Base-by-base conservation (phyloP, 2,888 invertebrate genomes). In the Galeopsomyia nigrocyanea region DNA sequence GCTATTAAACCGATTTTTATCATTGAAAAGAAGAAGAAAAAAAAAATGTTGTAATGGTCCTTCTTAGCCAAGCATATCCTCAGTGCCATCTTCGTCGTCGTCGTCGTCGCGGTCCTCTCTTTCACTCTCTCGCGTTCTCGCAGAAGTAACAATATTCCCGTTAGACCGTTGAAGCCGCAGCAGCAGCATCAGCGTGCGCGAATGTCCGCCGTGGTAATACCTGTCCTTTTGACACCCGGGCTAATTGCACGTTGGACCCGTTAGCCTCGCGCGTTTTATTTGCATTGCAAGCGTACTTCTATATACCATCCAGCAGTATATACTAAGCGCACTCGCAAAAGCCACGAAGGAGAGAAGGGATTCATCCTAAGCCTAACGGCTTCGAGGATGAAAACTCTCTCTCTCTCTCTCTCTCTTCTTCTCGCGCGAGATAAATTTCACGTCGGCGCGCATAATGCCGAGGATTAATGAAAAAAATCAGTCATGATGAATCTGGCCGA, bases 161-260 rank as follows among this genome's bases (percentile, higher is more conserved):
- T 75, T 75, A 75, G 62, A 71, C 53, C 22, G 19, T 39, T 39
- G 39, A 39, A 39, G 39, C 13, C 39, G n/a, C n/a, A n/a, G n/a
- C n/a, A n/a, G n/a, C n/a, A 61, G 39, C 17, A 26, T 26, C n/a
- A n/a, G 16, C n/a, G 47, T 7, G 69, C 58, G 71, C 64, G 69
- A 67, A 72, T 72, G 70, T 66, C 57, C 68, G 58, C 61, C 53
- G 65, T 56, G 31, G 75, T 62, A 68, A 66, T 68, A 69, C 65
- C 70, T 75, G 72, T 77, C 72, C 70, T 77, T 75, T 77, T 75
- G 77, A 77, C 77, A 77, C 75, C 71, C 66, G 73, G 75, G 73
- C 72, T 74, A 77, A 68, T 75, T 75, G 70, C 70, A 71, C 66
- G 19, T 71, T 71, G 75, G 71, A 71, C 63, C 72, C 71, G 71